Evolutionary conservation across 2,888 invertebrate genomes (phyloP).

Genomic region (Neria commutata): DNA sequence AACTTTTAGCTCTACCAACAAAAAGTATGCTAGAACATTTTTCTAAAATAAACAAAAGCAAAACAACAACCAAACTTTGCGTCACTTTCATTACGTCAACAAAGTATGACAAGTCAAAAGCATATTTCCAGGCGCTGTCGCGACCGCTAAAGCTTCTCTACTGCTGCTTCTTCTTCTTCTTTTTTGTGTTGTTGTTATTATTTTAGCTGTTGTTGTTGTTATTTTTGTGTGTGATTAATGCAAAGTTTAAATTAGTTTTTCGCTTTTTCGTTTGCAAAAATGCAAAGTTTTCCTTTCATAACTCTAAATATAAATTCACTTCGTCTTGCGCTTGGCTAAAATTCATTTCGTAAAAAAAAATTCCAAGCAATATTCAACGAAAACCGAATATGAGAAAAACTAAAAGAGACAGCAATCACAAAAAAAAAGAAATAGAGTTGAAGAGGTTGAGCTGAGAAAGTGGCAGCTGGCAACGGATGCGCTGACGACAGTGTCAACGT

Average conservation of each 20-base stretch:
- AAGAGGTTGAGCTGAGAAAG: slow-evolving; percentile 21
- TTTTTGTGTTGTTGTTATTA: slow-evolving; percentile 11
- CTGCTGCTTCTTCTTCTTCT: slow-evolving; percentile 2
- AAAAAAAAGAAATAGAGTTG: slow-evolving; percentile 13
- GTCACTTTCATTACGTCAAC: too few species aligned
- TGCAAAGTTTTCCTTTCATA: background rate
- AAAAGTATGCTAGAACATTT: too few species aligned
- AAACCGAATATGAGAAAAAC: too few species aligned
- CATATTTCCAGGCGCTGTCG: background rate
- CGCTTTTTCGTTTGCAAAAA: slow-evolving; percentile 20
- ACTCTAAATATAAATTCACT: too few species aligned
- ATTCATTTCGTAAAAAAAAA: too few species aligned
- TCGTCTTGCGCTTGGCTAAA: too few species aligned
- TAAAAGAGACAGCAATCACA: too few species aligned
- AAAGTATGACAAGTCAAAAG: background rate
- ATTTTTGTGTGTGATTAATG: slow-evolving; percentile 32
- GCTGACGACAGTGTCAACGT: too few species aligned
- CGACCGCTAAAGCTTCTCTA: background rate
- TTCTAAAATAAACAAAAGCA: too few species aligned
- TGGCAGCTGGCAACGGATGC: background rate
- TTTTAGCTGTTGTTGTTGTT: slow-evolving; percentile 22
- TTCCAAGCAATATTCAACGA: too few species aligned
- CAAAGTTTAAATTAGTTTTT: slow-evolving; percentile 41
- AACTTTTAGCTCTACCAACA: too few species aligned
- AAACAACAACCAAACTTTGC: too few species aligned